A percentile compares a stretch with the other conserved stretches of the same genome.
Conservation (phyloP, 2,113 vertebrate genomes). For the Pseudopodoces humilis region DNA sequence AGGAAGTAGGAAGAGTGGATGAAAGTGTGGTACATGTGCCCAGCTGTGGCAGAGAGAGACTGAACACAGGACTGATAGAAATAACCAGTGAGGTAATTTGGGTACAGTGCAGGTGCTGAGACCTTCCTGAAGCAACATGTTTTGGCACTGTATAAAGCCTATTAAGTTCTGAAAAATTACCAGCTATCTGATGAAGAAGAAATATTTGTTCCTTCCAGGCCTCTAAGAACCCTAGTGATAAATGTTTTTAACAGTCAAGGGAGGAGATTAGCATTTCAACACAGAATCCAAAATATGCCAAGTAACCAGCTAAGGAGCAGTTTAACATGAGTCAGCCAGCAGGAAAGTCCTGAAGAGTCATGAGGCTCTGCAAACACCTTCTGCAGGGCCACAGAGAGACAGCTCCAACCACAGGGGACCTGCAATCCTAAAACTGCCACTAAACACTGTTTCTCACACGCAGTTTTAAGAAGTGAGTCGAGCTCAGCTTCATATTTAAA, state of each 20-base stretch:
- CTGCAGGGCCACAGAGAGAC: background rate
- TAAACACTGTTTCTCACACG: background rate
- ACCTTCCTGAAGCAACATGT: background rate
- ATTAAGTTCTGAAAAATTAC: background rate
- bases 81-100: background rate
- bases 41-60: background rate
- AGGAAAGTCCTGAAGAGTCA: accelerated
- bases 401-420: background rate
- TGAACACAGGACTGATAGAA: background rate
- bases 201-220: background rate
- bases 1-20: background rate
- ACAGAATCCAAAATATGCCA: background rate
- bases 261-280: background rate
- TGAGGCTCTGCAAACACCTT: background rate
- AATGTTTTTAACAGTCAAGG: background rate
- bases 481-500: background rate
- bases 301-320: background rate
- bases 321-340: background rate
- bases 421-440: background rate
- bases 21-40: background rate
- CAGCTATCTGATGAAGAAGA: background rate
- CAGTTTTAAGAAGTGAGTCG: background rate
- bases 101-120: background rate
- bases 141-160: background rate
- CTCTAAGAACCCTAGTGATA: background rate